Conservation (phyloP, 2,797 vertebrate species). For the Acanthornis magna region DNA sequence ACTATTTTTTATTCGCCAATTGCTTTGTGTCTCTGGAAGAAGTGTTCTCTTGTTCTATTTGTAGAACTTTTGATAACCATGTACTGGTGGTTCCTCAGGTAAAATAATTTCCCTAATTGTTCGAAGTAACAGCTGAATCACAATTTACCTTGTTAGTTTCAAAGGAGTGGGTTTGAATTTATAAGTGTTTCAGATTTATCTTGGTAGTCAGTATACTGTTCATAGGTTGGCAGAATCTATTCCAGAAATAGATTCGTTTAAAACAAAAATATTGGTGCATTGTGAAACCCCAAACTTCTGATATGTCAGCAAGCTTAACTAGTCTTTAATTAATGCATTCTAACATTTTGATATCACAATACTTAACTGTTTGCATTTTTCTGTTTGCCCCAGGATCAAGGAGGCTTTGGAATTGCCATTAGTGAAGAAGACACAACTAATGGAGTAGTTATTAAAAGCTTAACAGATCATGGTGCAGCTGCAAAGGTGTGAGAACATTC, state of each 20-base stretch:
- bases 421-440: constrained; percentile 81
- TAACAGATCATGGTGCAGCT: constrained; percentile 80
- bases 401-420: constrained; percentile 82
- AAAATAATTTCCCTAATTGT: neutral
- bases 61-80: neutral
- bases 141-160: neutral
- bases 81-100: neutral
- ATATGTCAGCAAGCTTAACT: neutral
- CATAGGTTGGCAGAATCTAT: neutral
- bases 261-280: neutral
- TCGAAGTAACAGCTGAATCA: neutral
- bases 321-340: neutral
- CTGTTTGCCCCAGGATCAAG: constrained; percentile 81
- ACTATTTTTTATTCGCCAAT: neutral
- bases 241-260: neutral
- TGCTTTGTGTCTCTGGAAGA: neutral
- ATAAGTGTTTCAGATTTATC: neutral
- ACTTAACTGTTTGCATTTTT: neutral
- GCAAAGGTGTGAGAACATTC: constrained; percentile 71
- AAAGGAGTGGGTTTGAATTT: neutral
- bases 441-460: constrained; percentile 81
- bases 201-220: neutral
- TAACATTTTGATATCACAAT: neutral
- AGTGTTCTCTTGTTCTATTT: neutral
- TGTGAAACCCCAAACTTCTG: neutral